Evolutionary conservation across 1,140 invertebrate genomes (phyloP).

Genomic region (Yoshiicerus persimilis): DNA sequence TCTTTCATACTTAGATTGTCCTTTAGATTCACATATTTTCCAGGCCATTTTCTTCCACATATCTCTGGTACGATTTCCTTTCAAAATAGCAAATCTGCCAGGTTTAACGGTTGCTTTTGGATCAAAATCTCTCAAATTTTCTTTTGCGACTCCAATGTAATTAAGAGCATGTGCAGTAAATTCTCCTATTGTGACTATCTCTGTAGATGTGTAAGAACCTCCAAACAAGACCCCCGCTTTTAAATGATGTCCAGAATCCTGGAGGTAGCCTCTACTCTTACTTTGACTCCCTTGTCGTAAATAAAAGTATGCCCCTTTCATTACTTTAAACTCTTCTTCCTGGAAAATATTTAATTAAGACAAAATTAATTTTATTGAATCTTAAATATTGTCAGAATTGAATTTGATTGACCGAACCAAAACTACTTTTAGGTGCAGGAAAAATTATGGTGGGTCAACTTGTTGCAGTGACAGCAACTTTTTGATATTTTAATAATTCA

Average conservation of each 20-base stretch:
- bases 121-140: not conserved
- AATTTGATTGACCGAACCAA: no score
- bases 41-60: slow-evolving; percentile 44
- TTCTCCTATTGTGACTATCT: not conserved
- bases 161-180: not conserved
- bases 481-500: no score
- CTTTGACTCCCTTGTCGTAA: slow-evolving; percentile 3
- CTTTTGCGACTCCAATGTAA: slow-evolving; percentile 1
- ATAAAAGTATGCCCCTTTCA: slow-evolving; percentile 40
- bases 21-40: slow-evolving; percentile 39
- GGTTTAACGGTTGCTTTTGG: not conserved
- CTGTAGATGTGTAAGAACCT: not conserved
- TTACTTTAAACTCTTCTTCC: slow-evolving; percentile 38
- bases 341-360: not conserved
- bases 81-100: not conserved
- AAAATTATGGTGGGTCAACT: no score
- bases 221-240: slow-evolving; percentile 28
- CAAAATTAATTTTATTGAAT: not conserved
- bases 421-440: no score
- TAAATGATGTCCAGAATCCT: slow-evolving; percentile 29
- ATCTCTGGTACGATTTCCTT: slow-evolving; percentile 38
- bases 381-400: no score
- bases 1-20: slow-evolving; percentile 34
- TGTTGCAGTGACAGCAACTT: no score
- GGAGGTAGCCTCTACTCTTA: not conserved